Evolutionary conservation across 2,888 invertebrate genomes (phyloP).

Genomic region (Meloe dianella): DNA sequence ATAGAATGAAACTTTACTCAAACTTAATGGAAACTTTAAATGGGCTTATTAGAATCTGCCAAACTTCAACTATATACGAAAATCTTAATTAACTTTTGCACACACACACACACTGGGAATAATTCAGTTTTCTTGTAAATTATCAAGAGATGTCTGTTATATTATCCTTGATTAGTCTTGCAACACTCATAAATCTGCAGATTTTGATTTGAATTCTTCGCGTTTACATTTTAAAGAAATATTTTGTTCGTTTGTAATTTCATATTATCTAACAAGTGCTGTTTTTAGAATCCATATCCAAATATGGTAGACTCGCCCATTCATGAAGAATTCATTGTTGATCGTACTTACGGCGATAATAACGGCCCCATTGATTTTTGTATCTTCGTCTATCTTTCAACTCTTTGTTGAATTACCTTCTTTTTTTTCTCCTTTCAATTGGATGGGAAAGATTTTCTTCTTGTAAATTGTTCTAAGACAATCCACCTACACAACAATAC

Average conservation of each 20-base stretch:
- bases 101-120: neutral
- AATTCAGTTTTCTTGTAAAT: neutral
- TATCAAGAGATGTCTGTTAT: neutral
- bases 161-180: neutral
- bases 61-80: neutral
- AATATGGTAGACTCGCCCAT: constrained; percentile 26
- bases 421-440: neutral
- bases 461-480: neutral
- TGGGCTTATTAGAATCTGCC: neutral
- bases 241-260: neutral
- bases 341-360: constrained; percentile 23
- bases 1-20: neutral
- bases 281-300: constrained; percentile 11
- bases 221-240: neutral
- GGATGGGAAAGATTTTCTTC: neutral
- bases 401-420: neutral
- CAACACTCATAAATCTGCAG: neutral
- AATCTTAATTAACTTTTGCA: neutral
- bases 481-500: neutral
- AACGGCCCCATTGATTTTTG: constrained; percentile 16
- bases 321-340: constrained; percentile 26
- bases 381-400: neutral
- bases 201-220: neutral
- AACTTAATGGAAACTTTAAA: neutral
- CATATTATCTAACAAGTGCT: neutral